Base-by-base conservation (phyloP, 2,888 invertebrate species). In the Hetaerina titia region DNA sequence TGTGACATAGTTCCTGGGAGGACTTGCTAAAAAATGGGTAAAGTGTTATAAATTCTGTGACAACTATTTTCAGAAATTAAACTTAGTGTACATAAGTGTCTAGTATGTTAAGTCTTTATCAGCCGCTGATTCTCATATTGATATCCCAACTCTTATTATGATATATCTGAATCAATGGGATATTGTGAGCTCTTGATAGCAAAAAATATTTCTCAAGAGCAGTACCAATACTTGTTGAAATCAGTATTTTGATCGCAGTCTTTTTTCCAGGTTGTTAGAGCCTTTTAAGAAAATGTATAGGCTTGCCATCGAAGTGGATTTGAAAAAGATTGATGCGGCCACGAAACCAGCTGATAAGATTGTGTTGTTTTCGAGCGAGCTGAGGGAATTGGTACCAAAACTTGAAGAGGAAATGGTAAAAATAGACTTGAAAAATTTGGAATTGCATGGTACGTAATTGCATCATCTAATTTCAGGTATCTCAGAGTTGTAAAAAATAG, bases 211-310 rank as follows among this genome's bases (percentile, higher is more conserved):
- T 45, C 45, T 45, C 45, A 45, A 45, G 45, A 45, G 45, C 45
- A 45, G 2, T 4, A 45, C 45, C 45, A 45, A 45, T 60, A 60
- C 60, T 60, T 15, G 60, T 60, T 60, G 60, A 60, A 60, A 60
- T 15, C 19, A 56, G 7, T 11, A 45, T 13, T 19, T 56, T 15
- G 45, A 22, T 57, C n/a, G 22, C 64, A 5, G 17, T 64, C 56
- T 58, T 45, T 92, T 4, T 92, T 74, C 15, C 74, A 92, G 92
- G 56, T 31, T n/a, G 25, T 45, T 22, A 15, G 69, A 92, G 25
- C 92, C 92, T 11, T 56, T 69, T n/a, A 92, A 92, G 57, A 92
- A n/a, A 69, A 74, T 92, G 69, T 92, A 92, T n/a, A 92, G 69
- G 56, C 69, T 56, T 92, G 64, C 92, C 56, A 69, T 92, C 56